Conservation (phyloP, 1,140 invertebrate species). For the Melipona quadrifasciata region DNA sequence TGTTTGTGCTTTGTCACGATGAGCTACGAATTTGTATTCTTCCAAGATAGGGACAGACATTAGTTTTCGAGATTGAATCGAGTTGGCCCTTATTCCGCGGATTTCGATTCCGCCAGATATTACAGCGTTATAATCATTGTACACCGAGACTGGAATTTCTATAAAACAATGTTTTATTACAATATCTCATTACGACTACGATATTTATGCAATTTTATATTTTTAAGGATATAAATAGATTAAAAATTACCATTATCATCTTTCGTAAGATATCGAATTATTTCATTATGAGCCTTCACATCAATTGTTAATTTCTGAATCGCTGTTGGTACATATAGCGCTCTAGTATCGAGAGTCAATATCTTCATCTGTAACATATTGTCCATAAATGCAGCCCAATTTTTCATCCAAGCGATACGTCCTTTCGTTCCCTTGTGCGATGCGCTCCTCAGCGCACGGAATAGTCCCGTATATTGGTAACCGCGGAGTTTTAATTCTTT, state of each 20-base stretch:
- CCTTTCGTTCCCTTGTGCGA: conserved; percentile 81
- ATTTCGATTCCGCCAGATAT: conserved; percentile 91
- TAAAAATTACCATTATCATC: conserved; percentile 68
- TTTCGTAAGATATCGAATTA: conserved; percentile 73
- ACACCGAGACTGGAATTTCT: conserved; percentile 81
- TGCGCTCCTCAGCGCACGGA: conserved; percentile 85
- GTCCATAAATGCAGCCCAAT: conserved; percentile 97
- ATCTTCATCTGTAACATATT: conserved; percentile 95
- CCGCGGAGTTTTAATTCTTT: conserved; percentile 95
- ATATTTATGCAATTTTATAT: neutral
- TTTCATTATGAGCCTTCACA: conserved; percentile 85
- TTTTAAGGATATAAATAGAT: neutral
- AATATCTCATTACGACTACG: neutral
- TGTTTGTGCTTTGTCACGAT: conserved; percentile 68
- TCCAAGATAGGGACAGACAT: conserved; percentile 87
- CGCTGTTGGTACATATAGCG: conserved; percentile 92
- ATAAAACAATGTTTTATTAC: conserved; percentile 1
- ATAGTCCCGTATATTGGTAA: conserved; percentile 93
- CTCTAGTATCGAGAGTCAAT: conserved; percentile 87
- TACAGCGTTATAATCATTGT: conserved; percentile 78
- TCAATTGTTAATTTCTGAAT: conserved; percentile 92
- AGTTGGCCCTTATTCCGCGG: conserved; percentile 89
- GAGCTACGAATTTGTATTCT: conserved; percentile 87
- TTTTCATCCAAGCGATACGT: conserved; percentile 87
- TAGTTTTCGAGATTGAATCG: conserved; percentile 87